A percentile compares a stretch with the other conserved stretches of the same genome.
These are phyloP conservation scores for Nestor notabilis DNA, from an alignment of 2,113 vertebrate species.

Conservation along the genomic window DNA sequence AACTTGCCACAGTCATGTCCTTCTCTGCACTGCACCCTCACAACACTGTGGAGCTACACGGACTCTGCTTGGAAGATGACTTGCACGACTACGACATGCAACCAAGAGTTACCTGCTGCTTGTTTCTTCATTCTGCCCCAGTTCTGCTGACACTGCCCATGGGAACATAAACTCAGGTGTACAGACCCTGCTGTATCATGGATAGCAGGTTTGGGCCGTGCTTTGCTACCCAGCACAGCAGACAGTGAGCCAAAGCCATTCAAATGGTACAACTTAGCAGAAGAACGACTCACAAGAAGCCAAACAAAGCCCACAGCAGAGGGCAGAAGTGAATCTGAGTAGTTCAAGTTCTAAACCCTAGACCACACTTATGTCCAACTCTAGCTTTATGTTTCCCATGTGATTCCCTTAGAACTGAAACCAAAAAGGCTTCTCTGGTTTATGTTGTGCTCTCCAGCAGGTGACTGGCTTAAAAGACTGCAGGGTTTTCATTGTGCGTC, in stretches of 20 bases:
- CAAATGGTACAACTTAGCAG: neutral
- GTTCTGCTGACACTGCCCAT: neutral
- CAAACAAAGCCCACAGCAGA: neutral
- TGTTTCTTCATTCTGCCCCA: neutral
- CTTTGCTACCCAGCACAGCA: neutral
- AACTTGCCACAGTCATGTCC: neutral
- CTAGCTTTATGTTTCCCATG: neutral
- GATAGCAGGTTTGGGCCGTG: neutral
- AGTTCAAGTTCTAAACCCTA: neutral
- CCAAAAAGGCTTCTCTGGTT: neutral
- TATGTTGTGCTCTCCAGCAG: neutral
- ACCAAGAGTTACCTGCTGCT: neutral
- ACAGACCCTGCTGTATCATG: neutral
- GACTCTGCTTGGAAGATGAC: neutral
- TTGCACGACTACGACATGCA: neutral
- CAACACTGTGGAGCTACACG: neutral
- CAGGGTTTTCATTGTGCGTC: neutral
- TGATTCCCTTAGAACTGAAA: neutral
- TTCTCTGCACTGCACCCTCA: neutral
- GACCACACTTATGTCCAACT: neutral
- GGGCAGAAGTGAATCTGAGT: neutral
- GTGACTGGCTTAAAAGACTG: neutral
- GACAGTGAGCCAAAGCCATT: neutral
- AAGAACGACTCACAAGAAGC: neutral
- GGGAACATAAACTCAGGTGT: neutral